Evolutionary conservation across 2,797 vertebrate species (phyloP).

Genomic region (Mycteria americana): DNA sequence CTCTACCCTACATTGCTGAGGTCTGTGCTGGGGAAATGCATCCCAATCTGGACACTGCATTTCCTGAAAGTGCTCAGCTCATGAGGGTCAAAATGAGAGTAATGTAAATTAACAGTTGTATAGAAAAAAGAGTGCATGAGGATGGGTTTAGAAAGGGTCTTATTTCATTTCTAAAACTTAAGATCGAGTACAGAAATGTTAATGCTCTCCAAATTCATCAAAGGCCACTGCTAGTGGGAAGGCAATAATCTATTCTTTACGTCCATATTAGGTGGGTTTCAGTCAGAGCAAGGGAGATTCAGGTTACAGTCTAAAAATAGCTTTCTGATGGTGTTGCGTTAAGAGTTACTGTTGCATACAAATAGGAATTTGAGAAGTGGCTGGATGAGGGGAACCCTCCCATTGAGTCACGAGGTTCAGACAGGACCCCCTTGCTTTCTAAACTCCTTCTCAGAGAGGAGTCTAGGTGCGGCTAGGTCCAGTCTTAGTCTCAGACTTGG

Average conservation of each 20-base stretch:
- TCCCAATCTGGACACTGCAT: neutral
- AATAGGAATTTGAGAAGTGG: too few species aligned
- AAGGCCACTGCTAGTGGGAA: neutral
- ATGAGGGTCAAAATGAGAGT: neutral
- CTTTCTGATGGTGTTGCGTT: neutral
- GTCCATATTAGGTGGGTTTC: neutral
- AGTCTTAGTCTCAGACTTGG: too few species aligned
- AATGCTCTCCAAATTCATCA: neutral
- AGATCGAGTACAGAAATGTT: neutral
- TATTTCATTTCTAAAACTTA: neutral
- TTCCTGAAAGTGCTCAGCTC: neutral
- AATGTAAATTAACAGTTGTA: neutral
- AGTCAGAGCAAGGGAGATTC: neutral
- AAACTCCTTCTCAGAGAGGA: too few species aligned
- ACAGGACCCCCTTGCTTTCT: too few species aligned
- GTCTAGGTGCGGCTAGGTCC: too few species aligned
- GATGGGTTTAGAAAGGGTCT: accelerated
- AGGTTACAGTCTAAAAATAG: neutral
- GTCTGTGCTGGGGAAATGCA: neutral
- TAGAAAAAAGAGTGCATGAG: neutral
- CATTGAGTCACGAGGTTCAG: too few species aligned
- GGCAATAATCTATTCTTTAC: neutral
- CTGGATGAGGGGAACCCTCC: too few species aligned
- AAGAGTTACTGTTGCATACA: too few species aligned
- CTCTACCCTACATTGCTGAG: neutral